These are phyloP conservation scores for Micromussa lordhowensis DNA, from an alignment of 92 coral and sea anemone genomes.

Conservation along the genomic window DNA sequence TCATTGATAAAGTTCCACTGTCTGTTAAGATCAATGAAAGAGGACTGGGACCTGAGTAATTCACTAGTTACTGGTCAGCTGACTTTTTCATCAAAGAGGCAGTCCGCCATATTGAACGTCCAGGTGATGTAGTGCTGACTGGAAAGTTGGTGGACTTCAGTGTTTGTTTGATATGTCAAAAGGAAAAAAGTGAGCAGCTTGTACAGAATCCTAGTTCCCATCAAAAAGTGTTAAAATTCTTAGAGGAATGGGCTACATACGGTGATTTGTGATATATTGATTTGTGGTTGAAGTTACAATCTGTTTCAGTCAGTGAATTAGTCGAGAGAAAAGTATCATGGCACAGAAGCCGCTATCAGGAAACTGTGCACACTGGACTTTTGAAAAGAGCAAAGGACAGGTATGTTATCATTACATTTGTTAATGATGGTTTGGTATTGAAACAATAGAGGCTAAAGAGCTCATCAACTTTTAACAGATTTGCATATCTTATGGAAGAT, in stretches of 20 bases:
- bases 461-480: too few relatives aligned
- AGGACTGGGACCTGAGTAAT: constrained; percentile 42
- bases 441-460: background rate
- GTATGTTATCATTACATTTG: constrained; percentile 2
- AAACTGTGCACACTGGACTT: constrained; percentile 42
- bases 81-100: constrained; percentile 44
- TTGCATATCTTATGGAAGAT: background rate
- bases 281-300: constrained; percentile 39
- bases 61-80: constrained; percentile 60
- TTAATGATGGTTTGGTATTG: constrained; percentile 1
- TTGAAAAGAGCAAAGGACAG: constrained; percentile 58
- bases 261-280: constrained; percentile 51
- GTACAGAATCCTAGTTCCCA: constrained; percentile 55
- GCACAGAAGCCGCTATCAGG: constrained; percentile 65
- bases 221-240: constrained; percentile 43
- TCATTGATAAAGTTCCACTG: background rate
- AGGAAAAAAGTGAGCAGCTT: constrained; percentile 48
- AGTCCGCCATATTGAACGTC: constrained; percentile 68
- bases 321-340: constrained; percentile 44
- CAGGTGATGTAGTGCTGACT: constrained; percentile 36
- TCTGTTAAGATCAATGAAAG: background rate
- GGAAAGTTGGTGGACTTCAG: constrained; percentile 17
- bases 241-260: constrained; percentile 62
- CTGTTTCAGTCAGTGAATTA: constrained; percentile 28
- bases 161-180: constrained; percentile 56